Evolutionary conservation across 2,797 vertebrate species (phyloP), one percentile per base, ranked within the genome.

Genomic region (Micromesistius poutassou): DNA sequence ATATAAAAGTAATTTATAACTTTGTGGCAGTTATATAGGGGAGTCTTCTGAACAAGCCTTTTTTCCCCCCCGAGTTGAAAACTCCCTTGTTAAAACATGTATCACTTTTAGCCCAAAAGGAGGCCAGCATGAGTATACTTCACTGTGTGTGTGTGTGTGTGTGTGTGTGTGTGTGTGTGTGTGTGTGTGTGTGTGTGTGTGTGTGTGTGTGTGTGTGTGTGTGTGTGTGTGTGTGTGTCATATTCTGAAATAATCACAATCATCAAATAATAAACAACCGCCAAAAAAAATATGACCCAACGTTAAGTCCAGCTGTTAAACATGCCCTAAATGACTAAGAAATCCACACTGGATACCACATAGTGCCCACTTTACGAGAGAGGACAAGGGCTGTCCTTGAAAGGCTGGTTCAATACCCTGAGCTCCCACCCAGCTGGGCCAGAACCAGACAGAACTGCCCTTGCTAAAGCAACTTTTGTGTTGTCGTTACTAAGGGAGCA

Each of bases 371-470:
- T 62, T 62, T 22, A 62, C 6, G 50, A 16, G 30, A 14, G 68
- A 30, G 68, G 68, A 71, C 30, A 16, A 16, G 68, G 3, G 25
- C 6, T 13, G 0, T 91, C 91, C 91, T 90, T 92, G 89, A 92
- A 92, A 91, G 92, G 85, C 87, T 88, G 80, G 86, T 79, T 86
- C 87, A 92, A 91, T 91, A 71, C 83, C 87, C 86, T 81, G 87
- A 88, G 89, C 84, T 86, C 87, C 87, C 50, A 7, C n/a, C 0
- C 50, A 62, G 50, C 50, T 1, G 22, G 50, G 22, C 50, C 82
- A 81, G 79, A 91, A 91, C 87, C 84, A 85, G 85, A 87, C 90
- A 82, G 90, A 84, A 89, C 85, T 81, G 88, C 91, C 88, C 83
- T 82, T 72, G 85, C 88, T 82, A 85, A 89, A 91, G 91, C 88